phyloP scores from a whole-genome alignment of 2,797 vertebrate genomes.

The Gadopsis marmoratus region DNA sequence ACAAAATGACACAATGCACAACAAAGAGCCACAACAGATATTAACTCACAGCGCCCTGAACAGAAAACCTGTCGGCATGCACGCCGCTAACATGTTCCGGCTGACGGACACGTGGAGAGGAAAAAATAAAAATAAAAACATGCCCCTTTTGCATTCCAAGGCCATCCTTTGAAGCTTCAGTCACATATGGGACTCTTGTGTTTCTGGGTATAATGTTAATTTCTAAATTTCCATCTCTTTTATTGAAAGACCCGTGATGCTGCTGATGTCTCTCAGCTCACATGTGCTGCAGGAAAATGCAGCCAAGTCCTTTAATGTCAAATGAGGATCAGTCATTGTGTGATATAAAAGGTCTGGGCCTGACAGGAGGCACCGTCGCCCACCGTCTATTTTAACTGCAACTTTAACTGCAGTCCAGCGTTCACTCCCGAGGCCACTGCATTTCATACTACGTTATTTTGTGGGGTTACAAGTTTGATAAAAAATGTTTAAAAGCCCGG shows the following conservation, averaged over 20 bases:
- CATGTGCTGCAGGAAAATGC: conserved; percentile 33
- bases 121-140: conserved; percentile 57
- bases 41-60: conserved; percentile 67
- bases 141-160: conserved; percentile 87
- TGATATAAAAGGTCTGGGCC: conserved; percentile 1
- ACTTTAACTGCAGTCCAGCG: neutral
- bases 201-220: neutral
- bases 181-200: conserved; percentile 45
- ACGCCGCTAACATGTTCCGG: conserved; percentile 45
- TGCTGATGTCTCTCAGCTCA: conserved; percentile 22
- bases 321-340: conserved; percentile 1
- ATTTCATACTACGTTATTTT: neutral
- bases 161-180: conserved; percentile 84
- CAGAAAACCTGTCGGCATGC: conserved; percentile 72
- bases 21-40: conserved; percentile 40
- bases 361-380: conserved; percentile 33
- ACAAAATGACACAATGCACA: conserved; percentile 42
- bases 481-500: neutral
- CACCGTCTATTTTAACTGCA: conserved; percentile 31
- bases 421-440: neutral
- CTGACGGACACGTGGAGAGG: conserved; percentile 39
- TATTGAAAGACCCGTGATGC: conserved; percentile 15
- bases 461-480: neutral
- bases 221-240: neutral
- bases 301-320: conserved; percentile 27